Base-by-base conservation (phyloP, 2,888 invertebrate genomes). In the Apocheima hispidaria region DNA sequence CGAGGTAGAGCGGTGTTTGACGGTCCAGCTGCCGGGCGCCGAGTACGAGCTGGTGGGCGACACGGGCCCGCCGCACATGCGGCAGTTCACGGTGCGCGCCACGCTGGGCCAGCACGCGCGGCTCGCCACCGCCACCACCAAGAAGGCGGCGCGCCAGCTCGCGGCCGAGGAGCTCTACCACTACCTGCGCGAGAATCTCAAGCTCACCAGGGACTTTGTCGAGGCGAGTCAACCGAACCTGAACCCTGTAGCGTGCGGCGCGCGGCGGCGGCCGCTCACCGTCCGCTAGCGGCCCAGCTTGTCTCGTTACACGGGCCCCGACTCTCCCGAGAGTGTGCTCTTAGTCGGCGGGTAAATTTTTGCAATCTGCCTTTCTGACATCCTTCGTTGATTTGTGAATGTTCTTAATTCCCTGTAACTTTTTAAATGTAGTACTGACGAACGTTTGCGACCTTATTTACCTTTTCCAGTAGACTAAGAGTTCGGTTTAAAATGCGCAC, bases 21-120 rank as follows among this genome's bases (percentile, higher is more conserved):
- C 18, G 16, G n/a, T 4, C 12, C 72, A 91, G 64, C 87, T 96
- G 52, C 88, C 93, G 16, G 80, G 78, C 12, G 94, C 94, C 2
- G 76, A 82, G 41, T 95, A 94, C 83, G 75, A 81, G 57, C 89
- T 94, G 77, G 90, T 94, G 63, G 93, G 93, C 14, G 95, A 95
- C 81, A 93, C 94, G 68, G 96, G 96, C 41, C 95, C 95, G 16
- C 93, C 96, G 36, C 96, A 96, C 87, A 89, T 91, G 56, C 93
- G 94, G 70, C 88, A 93, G 68, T 96, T 96, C 82, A 95, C 95
- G 0, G 82, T 94, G 67, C 85, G 93, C 63, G 95, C 94, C 73
- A 72, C 77, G 61, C 87, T 95, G 18, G 93, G 93, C 21, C 87
- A 86, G 40, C 93, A 94, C 76, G 78, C 73, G 69, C 94, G 95